Percentiles rank a stretch among this genome's conserved stretches.
Evolutionary conservation across 1,140 invertebrate species (phyloP).

Genomic region (Drosophila tristis): DNA sequence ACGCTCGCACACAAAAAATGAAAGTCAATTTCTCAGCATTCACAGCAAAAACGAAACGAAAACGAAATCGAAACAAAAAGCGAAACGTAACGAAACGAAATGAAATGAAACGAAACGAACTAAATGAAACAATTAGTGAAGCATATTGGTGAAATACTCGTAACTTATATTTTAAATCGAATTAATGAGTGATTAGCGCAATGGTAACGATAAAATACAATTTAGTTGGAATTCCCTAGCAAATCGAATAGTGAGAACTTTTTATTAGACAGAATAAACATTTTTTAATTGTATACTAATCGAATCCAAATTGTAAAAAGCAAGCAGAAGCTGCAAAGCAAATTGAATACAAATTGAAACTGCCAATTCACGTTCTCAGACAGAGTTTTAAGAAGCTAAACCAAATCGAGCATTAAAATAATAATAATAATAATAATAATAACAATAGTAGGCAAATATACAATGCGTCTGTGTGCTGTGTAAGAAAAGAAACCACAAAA

Average conservation of each 20-base stretch:
- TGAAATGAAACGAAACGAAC: conserved; percentile 31
- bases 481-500: conserved; percentile 23
- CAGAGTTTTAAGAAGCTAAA: conserved; percentile 51
- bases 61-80: conserved; percentile 25
- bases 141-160: conserved; percentile 70
- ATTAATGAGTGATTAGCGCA: conserved; percentile 51
- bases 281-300: conserved; percentile 64
- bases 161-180: conserved; percentile 62
- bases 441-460: conserved; percentile 37
- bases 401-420: conserved; percentile 21
- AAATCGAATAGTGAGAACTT: conserved; percentile 59
- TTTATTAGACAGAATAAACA: conserved; percentile 51
- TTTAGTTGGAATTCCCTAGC: conserved; percentile 59
- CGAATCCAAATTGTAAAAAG: conserved; percentile 54
- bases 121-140: conserved; percentile 57
- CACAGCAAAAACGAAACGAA: background rate
- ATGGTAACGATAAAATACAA: conserved; percentile 39
- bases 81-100: conserved; percentile 22
- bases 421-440: conserved; percentile 7
- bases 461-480: conserved; percentile 10
- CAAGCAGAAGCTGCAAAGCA: conserved; percentile 5
- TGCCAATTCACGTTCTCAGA: conserved; percentile 80
- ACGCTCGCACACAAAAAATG: background rate
- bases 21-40: conserved; percentile 26
- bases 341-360: conserved; percentile 65